Percentiles rank a stretch among this genome's conserved stretches.
phyloP scores from a whole-genome alignment of 2,113 vertebrate genomes.

The Taurulus bubalis region DNA sequence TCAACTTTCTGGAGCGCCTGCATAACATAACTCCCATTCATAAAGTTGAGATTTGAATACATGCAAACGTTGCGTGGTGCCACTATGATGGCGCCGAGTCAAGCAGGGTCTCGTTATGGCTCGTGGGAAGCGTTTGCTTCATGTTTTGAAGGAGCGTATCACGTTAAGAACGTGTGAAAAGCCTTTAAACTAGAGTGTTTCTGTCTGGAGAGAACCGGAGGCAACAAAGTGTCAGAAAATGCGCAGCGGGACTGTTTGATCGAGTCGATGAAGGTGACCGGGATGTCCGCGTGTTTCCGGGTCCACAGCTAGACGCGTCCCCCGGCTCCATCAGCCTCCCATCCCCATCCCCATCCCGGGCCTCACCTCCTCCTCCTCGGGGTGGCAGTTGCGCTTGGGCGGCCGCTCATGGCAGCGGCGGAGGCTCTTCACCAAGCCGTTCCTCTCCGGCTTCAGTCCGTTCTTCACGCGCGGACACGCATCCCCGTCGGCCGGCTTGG shows the following conservation, averaged over 20 bases:
- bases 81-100: background rate
- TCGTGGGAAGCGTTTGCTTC: fast-evolving
- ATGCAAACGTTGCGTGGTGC: background rate
- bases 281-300: slow-evolving; percentile 13
- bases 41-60: slow-evolving; percentile 14
- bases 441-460: slow-evolving; percentile 74
- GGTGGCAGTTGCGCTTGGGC: slow-evolving; percentile 41
- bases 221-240: background rate
- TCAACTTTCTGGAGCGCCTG: slow-evolving; percentile 1
- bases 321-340: slow-evolving; percentile 27
- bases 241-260: too few species aligned
- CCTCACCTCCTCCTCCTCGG: slow-evolving; percentile 75
- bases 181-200: background rate
- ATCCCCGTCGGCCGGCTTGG: slow-evolving; percentile 65
- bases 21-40: background rate
- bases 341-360: slow-evolving; percentile 53
- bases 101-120: fast-evolving
- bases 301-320: slow-evolving; percentile 21
- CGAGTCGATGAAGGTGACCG: background rate
- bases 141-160: fast-evolving
- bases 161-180: background rate
- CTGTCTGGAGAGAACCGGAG: background rate
- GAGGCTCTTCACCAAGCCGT: slow-evolving; percentile 70
- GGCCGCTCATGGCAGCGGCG: slow-evolving; percentile 55
- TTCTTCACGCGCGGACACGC: slow-evolving; percentile 68